Conservation (phyloP, 2,113 vertebrate species). For the Muntiacus reevesi region DNA sequence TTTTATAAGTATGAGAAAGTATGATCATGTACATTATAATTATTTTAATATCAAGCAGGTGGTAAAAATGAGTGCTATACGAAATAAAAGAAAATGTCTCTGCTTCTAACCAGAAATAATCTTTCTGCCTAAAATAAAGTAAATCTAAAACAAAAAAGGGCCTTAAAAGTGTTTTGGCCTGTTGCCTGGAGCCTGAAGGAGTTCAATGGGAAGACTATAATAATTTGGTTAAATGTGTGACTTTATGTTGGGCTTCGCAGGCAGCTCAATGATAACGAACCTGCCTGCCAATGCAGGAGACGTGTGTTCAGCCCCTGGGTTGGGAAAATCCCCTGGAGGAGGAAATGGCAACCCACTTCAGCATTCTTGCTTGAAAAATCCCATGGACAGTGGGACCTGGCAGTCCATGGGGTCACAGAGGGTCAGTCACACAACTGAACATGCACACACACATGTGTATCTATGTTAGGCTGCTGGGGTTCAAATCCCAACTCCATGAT, state of each 20-base stretch:
- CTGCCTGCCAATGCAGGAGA: not conserved
- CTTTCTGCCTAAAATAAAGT: not conserved
- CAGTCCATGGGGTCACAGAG: not conserved
- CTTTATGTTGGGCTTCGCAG: not conserved
- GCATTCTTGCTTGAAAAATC: not conserved
- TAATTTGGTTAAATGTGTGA: not conserved
- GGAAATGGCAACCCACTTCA: not conserved
- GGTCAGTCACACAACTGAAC: not conserved
- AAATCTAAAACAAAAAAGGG: not conserved
- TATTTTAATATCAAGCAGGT: not conserved
- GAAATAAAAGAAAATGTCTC: not conserved
- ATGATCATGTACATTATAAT: not conserved
- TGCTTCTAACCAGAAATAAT: not conserved
- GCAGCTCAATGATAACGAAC: accelerated
- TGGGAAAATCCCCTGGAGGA: not conserved
- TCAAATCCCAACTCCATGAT: not conserved
- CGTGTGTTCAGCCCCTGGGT: not conserved
- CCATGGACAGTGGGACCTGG: not conserved
- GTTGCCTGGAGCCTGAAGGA: not conserved
- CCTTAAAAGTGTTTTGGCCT: not conserved
- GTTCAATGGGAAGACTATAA: not conserved
- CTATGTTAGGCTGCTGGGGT: not conserved
- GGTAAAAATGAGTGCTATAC: not conserved
- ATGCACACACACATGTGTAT: not conserved
- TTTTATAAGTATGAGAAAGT: constrained; percentile 25